phyloP scores from a whole-genome alignment of 1,140 invertebrate species.

The Aphidius gifuensis region DNA sequence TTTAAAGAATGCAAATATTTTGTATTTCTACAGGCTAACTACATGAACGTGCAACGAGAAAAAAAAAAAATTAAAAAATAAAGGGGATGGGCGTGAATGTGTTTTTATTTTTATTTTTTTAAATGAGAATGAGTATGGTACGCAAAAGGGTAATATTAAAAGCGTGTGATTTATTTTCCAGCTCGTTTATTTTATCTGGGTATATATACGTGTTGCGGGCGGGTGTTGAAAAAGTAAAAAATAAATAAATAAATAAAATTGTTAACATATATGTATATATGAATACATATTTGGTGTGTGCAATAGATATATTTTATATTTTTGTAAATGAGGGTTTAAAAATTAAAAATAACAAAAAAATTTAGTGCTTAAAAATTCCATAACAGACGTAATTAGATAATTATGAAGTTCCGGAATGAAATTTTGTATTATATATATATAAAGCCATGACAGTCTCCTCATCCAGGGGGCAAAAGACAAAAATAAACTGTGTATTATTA shows the following conservation, averaged over 20 bases:
- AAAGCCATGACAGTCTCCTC: not conserved
- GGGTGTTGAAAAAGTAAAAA: too few relatives aligned
- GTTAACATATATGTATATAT: too few relatives aligned
- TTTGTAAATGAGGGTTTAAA: too few relatives aligned
- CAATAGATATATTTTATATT: not conserved
- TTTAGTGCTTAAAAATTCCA: slow-evolving; percentile 23
- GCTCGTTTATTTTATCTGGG: slow-evolving; percentile 34
- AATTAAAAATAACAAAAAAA: slow-evolving; percentile 1
- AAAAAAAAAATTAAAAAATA: too few relatives aligned
- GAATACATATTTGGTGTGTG: slow-evolving; percentile 17
- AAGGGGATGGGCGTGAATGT: too few relatives aligned
- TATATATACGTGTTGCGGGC: not conserved
- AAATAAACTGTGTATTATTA: slow-evolving; percentile 26
- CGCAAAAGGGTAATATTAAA: slow-evolving; percentile 29
- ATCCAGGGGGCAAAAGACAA: slow-evolving; percentile 5
- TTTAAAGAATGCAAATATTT: slow-evolving; percentile 11
- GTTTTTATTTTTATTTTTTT: too few relatives aligned
- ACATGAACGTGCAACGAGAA: too few relatives aligned
- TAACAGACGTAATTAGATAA: slow-evolving; percentile 37
- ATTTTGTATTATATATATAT: slow-evolving; percentile 4
- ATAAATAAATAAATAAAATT: too few relatives aligned
- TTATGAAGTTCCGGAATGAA: slow-evolving; percentile 37
- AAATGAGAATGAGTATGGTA: not conserved
- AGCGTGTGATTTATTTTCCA: slow-evolving; percentile 33
- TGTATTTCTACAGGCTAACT: not conserved